These are phyloP conservation scores for Unio delphinus DNA, from an alignment of 2,888 invertebrate genomes.

Conservation along the genomic window DNA sequence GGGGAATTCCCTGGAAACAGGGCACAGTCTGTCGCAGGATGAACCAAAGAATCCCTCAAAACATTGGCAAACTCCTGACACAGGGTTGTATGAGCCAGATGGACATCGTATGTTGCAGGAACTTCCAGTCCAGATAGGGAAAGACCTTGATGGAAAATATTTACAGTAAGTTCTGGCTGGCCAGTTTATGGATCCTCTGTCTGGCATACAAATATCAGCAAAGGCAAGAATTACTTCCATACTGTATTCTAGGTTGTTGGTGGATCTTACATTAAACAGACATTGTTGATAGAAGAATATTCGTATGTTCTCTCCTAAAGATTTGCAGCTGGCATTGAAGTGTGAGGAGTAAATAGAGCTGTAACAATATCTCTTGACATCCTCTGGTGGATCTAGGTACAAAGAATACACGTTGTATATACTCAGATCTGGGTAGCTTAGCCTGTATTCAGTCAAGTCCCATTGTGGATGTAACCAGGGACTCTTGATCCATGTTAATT, in stretches of 20 bases:
- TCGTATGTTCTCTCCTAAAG: conserved; percentile 13
- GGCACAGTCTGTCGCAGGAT: conserved; percentile 38
- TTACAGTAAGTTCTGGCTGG: conserved; percentile 26
- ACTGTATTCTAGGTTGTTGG: conserved; percentile 2
- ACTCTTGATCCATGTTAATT: conserved; percentile 17
- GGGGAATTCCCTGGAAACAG: conserved; percentile 16
- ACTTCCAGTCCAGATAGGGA: conserved; percentile 35
- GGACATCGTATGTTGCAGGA: conserved; percentile 32
- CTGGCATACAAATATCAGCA: conserved; percentile 9
- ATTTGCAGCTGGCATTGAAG: conserved; percentile 16
- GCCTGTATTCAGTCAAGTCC: conserved; percentile 29
- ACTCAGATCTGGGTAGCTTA: conserved; percentile 9
- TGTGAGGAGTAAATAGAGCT: conserved; percentile 6
- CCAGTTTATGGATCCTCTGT: conserved; percentile 6
- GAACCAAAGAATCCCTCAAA: conserved; percentile 40
- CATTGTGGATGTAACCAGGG: conserved; percentile 40
- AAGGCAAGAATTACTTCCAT: conserved; percentile 25
- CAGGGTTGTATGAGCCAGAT: conserved; percentile 17
- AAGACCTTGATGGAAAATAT: conserved; percentile 12
- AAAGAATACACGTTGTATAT: background rate
- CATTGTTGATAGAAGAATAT: conserved; percentile 17
- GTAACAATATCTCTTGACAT: conserved; percentile 2
- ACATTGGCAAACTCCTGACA: conserved; percentile 33
- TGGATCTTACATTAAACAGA: conserved; percentile 14
- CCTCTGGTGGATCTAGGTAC: background rate